phyloP scores from a whole-genome alignment of 1,140 invertebrate species.

The Ooceraea biroi region DNA sequence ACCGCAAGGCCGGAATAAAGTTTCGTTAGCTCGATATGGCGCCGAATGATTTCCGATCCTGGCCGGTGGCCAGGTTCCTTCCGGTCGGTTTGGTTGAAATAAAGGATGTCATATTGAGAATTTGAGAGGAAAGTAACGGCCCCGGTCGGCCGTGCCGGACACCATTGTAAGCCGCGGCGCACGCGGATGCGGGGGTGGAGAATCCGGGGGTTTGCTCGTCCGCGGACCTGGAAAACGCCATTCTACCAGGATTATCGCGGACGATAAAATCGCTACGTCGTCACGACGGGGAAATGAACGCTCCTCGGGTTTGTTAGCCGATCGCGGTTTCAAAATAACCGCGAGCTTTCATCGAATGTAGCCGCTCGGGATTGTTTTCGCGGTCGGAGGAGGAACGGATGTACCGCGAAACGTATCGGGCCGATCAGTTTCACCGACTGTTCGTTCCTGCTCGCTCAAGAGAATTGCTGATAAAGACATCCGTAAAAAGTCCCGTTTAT shows the following conservation, averaged over 20 bases:
- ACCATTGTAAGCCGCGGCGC: slow-evolving; percentile 52
- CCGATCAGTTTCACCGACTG: slow-evolving; percentile 31
- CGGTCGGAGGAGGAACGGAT: slow-evolving; percentile 47
- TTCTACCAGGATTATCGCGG: slow-evolving; percentile 68
- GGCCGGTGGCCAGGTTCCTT: slow-evolving; percentile 75
- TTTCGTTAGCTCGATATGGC: slow-evolving; percentile 79
- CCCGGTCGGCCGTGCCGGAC: slow-evolving; percentile 18
- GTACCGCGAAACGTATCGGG: slow-evolving; percentile 66
- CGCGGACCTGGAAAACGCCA: slow-evolving; percentile 39
- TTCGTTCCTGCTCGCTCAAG: slow-evolving; percentile 50
- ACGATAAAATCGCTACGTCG: slow-evolving; percentile 69
- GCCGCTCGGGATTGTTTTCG: slow-evolving; percentile 63
- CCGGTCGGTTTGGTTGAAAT: slow-evolving; percentile 78
- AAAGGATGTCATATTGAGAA: slow-evolving; percentile 79
- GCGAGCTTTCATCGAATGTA: slow-evolving; percentile 66
- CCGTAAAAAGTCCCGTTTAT: slow-evolving; percentile 44
- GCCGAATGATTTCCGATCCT: slow-evolving; percentile 78
- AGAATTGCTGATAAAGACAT: slow-evolving; percentile 63
- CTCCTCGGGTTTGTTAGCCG: slow-evolving; percentile 64
- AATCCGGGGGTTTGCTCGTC: slow-evolving; percentile 1
- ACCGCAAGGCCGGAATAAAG: slow-evolving; percentile 71
- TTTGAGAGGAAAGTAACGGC: slow-evolving; percentile 73
- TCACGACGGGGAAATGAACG: slow-evolving; percentile 53
- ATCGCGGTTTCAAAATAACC: slow-evolving; percentile 72
- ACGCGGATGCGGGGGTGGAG: slow-evolving; percentile 26